Conservation (phyloP, 2,888 invertebrate species). For the Drosophila birchii region DNA sequence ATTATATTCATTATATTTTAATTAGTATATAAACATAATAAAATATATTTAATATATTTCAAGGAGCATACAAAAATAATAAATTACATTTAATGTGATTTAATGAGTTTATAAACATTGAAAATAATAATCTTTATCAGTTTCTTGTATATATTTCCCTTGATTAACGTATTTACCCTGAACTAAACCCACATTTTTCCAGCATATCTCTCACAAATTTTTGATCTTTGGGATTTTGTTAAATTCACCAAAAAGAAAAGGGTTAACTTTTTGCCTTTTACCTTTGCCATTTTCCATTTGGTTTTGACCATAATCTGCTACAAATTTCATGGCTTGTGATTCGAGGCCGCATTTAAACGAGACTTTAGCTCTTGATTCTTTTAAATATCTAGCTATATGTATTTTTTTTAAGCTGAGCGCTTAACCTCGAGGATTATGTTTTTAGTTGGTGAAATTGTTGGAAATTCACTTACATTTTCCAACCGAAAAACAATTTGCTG, state of each 20-base stretch:
- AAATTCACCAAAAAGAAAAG: constrained; percentile 4
- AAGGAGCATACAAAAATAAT: too few species aligned
- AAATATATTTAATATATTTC: too few species aligned
- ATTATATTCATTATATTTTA: background rate
- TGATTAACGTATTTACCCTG: background rate
- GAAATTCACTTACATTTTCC: constrained; percentile 17
- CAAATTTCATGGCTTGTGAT: constrained; percentile 1
- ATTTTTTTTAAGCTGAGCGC: background rate
- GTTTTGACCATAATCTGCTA: constrained; percentile 2
- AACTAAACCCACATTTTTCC: background rate
- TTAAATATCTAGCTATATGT: background rate
- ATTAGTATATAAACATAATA: too few species aligned
- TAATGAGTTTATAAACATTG: background rate
- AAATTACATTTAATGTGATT: too few species aligned
- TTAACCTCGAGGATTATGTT: constrained; percentile 18
- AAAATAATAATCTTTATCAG: background rate
- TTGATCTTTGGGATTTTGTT: background rate
- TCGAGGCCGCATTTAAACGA: background rate
- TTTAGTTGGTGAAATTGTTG: constrained; percentile 1
- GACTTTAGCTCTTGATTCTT: constrained; percentile 1
- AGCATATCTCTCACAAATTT: background rate
- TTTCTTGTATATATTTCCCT: background rate
- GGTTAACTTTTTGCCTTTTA: background rate
- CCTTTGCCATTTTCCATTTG: constrained; percentile 1
- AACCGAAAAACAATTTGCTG: constrained; percentile 18